phyloP scores from a whole-genome alignment of 2,113 vertebrate genomes.

The Acinonyx jubatus region DNA sequence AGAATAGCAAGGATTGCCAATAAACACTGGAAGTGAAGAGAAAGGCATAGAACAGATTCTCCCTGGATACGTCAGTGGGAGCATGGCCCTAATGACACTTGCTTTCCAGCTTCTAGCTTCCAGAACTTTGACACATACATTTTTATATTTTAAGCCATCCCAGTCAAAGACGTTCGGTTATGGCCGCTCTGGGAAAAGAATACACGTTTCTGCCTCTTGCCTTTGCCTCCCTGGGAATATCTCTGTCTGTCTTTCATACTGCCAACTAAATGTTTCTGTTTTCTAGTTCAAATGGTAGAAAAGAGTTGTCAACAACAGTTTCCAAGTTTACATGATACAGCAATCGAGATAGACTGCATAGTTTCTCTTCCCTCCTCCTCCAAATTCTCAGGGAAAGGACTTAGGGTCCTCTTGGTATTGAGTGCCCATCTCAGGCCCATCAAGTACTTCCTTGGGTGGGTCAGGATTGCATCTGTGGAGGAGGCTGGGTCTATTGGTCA shows the following conservation, averaged over 20 bases:
- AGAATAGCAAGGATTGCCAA: neutral
- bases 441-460: neutral
- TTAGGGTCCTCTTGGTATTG: neutral
- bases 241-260: neutral
- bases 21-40: neutral
- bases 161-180: accelerated
- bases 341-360: too few species aligned
- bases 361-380: neutral
- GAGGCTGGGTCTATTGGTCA: neutral
- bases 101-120: neutral
- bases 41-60: too few species aligned
- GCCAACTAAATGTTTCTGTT: neutral
- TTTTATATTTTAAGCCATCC: neutral
- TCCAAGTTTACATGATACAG: neutral
- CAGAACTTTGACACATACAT: neutral
- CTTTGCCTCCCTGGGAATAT: neutral
- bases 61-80: neutral
- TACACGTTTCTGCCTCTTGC: neutral
- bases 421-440: neutral
- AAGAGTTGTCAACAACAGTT: neutral
- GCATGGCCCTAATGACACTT: too few species aligned
- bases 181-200: neutral
- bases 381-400: neutral
- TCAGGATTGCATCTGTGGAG: too few species aligned
- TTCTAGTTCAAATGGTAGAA: neutral